Base-by-base conservation (phyloP, 30 jellyfish, hydroid and myxozoan genomes). In the Rhopilema esculentum region DNA sequence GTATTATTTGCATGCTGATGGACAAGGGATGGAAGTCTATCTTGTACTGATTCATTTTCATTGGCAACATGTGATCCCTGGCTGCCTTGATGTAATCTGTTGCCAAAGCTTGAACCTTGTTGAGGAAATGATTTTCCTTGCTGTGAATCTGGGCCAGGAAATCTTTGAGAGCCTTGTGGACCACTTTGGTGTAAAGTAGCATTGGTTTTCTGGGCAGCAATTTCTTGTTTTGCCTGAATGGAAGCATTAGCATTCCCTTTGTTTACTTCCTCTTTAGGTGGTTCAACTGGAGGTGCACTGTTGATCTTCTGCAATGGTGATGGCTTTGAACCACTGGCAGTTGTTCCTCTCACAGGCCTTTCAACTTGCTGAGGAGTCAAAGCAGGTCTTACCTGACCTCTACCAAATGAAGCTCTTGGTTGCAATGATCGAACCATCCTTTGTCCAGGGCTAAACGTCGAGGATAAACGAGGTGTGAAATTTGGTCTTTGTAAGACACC, bases 211-310 rank as follows among this genome's bases (percentile, higher is more conserved):
- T 40, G 6, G 12, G 12, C 12, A 40, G 57, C 6, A 40, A 12
- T 12, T 1, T 30, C 32, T 28, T 27, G 69, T 69, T 27, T 40
- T 40, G 6, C 57, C 6, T 40, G 6, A 40, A 40, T 40, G 12
- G 57, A 40, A 40, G 57, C 12, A 12, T 40, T 40, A 12, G 57
- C 9, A 2, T 40, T 40, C 12, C 12, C 57, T 40, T 40, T 12
- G 12, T 12, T 40, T 12, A 40, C 57, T 40, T 40, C 12, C 12
- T 40, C 57, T 2, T 40, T 40, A 32, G 83, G 88, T 26, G 78
- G 78, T 28, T 75, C 72, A 24, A 75, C 85, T 2, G 69, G 84
- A 62, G 89, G 95, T 0, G 93, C 93, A 84, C 74, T 71, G 87
- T 72, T 84, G 63, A 84, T 71, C 52, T 62, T 32, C 27, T 85